These are phyloP conservation scores for Microtus pennsylvanicus DNA, from an alignment of 2,113 vertebrate species.

Conservation along the genomic window DNA sequence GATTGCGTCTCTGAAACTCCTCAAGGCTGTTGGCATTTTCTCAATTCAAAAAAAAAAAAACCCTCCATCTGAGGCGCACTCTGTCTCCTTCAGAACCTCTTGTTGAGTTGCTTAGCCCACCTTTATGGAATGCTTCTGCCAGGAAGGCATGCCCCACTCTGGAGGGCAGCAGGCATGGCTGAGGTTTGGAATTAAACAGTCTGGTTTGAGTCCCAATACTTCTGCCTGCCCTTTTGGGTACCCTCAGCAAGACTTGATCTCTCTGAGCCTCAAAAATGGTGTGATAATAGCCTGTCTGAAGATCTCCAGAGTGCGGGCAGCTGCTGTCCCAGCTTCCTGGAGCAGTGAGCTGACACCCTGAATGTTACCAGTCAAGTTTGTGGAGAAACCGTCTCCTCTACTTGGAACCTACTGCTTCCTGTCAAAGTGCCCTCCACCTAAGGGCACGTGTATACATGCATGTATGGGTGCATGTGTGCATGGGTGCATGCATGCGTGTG, in stretches of 20 bases:
- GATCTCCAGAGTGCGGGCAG: not conserved
- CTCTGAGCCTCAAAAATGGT: not conserved
- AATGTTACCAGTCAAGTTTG: not conserved
- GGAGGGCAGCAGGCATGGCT: not conserved
- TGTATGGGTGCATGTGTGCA: not conserved
- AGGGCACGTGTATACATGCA: not conserved
- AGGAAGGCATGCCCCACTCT: not conserved
- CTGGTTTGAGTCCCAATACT: not conserved
- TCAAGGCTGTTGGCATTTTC: not conserved
- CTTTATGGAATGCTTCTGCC: not conserved
- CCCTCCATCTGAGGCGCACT: not conserved
- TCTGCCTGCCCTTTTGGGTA: not conserved
- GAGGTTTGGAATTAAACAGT: not conserved
- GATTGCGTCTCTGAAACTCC: not conserved
- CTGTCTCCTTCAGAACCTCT: not conserved
- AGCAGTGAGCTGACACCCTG: not conserved
- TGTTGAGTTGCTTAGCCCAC: not conserved
- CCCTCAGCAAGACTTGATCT: not conserved
- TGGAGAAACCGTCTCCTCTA: not conserved
- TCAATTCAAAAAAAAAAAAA: not conserved
- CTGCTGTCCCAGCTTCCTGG: not conserved
- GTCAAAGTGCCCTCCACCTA: too few relatives aligned
- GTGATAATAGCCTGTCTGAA: not conserved
- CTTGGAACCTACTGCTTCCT: not conserved
- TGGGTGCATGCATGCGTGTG: rapidly evolving